phyloP scores from a whole-genome alignment of 2,113 vertebrate genomes.

The Dendropsophus ebraccatus region DNA sequence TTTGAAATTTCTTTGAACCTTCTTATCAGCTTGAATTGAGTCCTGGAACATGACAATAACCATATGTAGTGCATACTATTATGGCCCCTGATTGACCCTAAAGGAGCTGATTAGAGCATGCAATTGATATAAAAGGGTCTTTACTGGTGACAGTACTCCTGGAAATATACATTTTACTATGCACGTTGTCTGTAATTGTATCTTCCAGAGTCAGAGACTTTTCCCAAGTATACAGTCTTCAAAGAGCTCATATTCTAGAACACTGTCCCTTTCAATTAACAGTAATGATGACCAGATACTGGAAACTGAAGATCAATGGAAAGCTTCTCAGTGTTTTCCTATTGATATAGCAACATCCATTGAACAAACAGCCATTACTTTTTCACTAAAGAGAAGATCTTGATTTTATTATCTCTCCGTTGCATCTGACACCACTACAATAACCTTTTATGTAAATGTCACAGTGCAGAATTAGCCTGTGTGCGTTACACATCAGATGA shows the following conservation, averaged over 20 bases:
- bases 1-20: no score
- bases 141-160: neutral
- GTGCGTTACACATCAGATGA: neutral
- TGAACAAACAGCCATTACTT: neutral
- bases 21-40: no score
- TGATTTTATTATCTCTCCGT: neutral
- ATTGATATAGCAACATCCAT: neutral
- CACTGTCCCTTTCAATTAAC: neutral
- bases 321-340: neutral
- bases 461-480: neutral
- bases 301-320: neutral
- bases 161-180: neutral
- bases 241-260: neutral
- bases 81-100: neutral
- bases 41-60: neutral
- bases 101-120: neutral
- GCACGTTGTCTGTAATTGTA: neutral
- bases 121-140: neutral
- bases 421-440: neutral
- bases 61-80: neutral
- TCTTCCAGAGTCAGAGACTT: neutral
- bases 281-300: neutral
- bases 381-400: neutral
- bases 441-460: constrained; percentile 35
- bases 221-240: neutral